Percentiles rank a stretch among this genome's conserved stretches.
These are phyloP conservation scores for Pseudochirops cupreus DNA, from an alignment of 2,797 vertebrate species.

Conservation along the genomic window DNA sequence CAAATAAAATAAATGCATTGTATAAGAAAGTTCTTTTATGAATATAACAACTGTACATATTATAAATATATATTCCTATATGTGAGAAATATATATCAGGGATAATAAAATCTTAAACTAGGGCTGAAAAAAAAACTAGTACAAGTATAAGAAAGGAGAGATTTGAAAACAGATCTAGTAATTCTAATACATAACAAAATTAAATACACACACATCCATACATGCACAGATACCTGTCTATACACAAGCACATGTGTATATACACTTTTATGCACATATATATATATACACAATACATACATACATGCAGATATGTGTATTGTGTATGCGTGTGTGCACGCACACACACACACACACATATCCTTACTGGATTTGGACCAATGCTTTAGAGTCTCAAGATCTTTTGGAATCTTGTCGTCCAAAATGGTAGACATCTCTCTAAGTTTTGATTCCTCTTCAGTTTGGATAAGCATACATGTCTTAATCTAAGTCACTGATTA, in stretches of 20 bases:
- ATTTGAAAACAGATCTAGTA: neutral
- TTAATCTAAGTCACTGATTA: neutral
- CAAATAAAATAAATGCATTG: neutral
- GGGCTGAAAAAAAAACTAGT: neutral
- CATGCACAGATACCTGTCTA: neutral
- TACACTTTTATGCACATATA: no score
- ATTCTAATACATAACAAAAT: neutral
- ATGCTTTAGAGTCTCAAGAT: neutral
- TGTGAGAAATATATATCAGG: no score
- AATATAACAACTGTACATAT: neutral
- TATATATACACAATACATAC: no score
- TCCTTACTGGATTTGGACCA: neutral
- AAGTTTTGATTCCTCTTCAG: neutral
- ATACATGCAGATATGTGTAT: no score
- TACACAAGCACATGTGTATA: no score
- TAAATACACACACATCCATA: neutral
- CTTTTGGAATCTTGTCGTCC: neutral
- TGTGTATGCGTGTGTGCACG: no score
- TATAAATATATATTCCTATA: neutral
- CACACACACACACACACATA: neutral
- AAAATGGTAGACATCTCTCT: neutral
- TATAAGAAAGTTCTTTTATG: neutral
- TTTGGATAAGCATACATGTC: neutral
- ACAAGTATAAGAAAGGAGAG: neutral
- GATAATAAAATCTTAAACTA: neutral